Evolutionary conservation across 2,113 vertebrate species (phyloP), one percentile per base, ranked within the genome.

Genomic region (Entomyzon cyanotis): DNA sequence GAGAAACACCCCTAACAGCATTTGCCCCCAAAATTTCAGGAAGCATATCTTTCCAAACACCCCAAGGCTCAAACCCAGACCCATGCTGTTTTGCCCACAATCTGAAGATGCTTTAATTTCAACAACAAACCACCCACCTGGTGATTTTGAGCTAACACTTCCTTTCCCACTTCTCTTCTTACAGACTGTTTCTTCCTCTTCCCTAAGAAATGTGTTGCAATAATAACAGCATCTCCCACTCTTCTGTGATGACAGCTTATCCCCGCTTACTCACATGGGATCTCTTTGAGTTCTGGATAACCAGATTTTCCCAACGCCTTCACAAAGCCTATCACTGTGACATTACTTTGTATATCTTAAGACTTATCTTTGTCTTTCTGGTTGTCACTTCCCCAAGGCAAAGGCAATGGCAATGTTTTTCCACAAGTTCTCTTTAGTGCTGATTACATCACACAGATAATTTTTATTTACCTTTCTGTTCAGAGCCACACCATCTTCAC

Each of bases 401-500:
- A 81, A 90, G 28, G 52, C 35, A 81, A 49, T 47, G 60, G 52
- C 35, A 81, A 49, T 47, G 60, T 78, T 93, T 87, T 81, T 17
- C 79, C 76, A 49, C 80, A 65, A 17, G 30, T 68, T 87, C 47
- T 79, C 44, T 76, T 84, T 33, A 75, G 56, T 3, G 8, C 53
- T 76, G 71, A 91, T 73, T 70, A 23, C 52, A 93, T 62, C 65
- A 74, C 63, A 84, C 44, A 91, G 91, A 93, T 71, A 89, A 85
- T 53, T 85, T 95, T 71, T 68, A 58, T n/a, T 97, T 98, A 99
- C 99, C 99, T 99, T 99, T 96, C 98, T 99, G 97, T 98, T 99
- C 82, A 99, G 97, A 93, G 99, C 99, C 82, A 99, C 99, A 0
- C 99, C 99, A 60, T 99, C 99, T 97, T 99, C 99, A 71, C 99